Evolutionary conservation across 2,888 invertebrate species (phyloP).

Genomic region (Germaria angustata): DNA sequence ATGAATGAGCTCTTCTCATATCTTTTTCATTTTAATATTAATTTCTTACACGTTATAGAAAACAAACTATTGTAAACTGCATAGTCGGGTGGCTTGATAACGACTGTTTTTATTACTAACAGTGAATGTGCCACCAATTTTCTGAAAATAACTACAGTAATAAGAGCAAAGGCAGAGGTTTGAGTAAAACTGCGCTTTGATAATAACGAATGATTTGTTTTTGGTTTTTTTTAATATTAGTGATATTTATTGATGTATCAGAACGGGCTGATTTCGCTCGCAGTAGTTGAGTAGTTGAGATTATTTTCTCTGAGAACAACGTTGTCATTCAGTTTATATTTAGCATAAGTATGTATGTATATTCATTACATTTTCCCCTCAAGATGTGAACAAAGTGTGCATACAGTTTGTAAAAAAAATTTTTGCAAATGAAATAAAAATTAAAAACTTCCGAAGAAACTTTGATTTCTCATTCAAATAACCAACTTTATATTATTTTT

Average conservation of each 20-base stretch:
- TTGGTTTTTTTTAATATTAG: neutral
- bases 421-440: too few relatives aligned
- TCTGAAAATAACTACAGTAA: slow-evolving; percentile 31
- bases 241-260: slow-evolving; percentile 23
- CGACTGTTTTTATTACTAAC: slow-evolving; percentile 49
- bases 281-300: too few relatives aligned
- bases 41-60: slow-evolving; percentile 7
- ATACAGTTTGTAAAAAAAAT: too few relatives aligned
- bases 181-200: slow-evolving; percentile 14
- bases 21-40: slow-evolving; percentile 3
- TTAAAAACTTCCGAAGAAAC: too few relatives aligned
- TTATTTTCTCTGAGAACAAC: neutral
- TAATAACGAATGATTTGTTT: slow-evolving; percentile 28
- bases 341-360: neutral
- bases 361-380: too few relatives aligned
- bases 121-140: slow-evolving; percentile 43
- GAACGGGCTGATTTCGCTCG: slow-evolving; percentile 7
- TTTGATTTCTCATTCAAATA: too few relatives aligned
- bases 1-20: neutral
- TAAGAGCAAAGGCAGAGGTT: slow-evolving; percentile 10
- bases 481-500: too few relatives aligned
- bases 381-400: too few relatives aligned
- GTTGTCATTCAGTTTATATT: neutral
- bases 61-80: slow-evolving; percentile 27
- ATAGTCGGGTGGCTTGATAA: slow-evolving; percentile 54